These are phyloP conservation scores for Pandion haliaetus DNA, from an alignment of 2,113 vertebrate species.

Conservation along the genomic window DNA sequence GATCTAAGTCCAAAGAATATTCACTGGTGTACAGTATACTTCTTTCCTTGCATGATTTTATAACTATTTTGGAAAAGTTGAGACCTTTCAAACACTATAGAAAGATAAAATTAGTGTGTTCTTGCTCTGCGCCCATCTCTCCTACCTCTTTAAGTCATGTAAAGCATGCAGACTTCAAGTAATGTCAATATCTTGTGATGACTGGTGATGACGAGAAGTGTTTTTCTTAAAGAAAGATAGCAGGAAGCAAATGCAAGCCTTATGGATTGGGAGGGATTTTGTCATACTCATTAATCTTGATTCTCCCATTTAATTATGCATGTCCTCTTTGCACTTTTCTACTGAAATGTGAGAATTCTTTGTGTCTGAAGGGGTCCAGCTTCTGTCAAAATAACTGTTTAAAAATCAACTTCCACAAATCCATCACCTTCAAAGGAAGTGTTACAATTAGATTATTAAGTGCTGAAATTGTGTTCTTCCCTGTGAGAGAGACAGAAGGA, in stretches of 20 bases:
- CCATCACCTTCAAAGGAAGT: neutral
- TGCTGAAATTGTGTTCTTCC: neutral
- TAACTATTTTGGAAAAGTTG: neutral
- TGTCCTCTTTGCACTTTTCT: neutral
- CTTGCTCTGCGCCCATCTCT: neutral
- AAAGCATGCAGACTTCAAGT: neutral
- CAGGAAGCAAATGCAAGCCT: neutral
- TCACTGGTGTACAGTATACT: neutral
- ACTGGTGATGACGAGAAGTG: neutral
- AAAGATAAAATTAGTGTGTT: neutral
- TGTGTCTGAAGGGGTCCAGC: neutral
- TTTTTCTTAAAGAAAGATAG: neutral
- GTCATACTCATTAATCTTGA: neutral
- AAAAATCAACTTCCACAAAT: neutral
- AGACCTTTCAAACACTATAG: neutral
- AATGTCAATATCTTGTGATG: neutral
- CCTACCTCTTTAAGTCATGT: neutral
- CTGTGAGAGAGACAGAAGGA: neutral
- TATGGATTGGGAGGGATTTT: neutral
- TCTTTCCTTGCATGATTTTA: neutral
- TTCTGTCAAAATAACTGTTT: neutral
- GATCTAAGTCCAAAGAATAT: neutral
- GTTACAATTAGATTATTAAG: neutral
- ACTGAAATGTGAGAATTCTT: neutral
- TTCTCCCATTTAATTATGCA: neutral